These are phyloP conservation scores for Porites evermanni DNA, from an alignment of 92 coral and sea anemone species.

Conservation along the genomic window DNA sequence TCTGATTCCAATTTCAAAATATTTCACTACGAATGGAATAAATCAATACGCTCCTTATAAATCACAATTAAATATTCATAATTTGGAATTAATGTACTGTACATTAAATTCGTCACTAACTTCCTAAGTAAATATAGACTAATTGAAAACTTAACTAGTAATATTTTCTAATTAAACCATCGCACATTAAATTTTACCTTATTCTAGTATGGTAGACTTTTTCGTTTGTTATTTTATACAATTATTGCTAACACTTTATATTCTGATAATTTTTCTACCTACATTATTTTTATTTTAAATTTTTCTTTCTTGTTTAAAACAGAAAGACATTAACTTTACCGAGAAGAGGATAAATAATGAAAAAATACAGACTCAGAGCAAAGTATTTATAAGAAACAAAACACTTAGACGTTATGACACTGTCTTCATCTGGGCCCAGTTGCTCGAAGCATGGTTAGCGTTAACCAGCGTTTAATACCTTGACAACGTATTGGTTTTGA, in stretches of 20 bases:
- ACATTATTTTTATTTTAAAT: too few relatives aligned
- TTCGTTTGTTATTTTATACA: not conserved
- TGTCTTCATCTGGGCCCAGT: too few relatives aligned
- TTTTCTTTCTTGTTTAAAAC: not conserved
- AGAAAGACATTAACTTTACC: not conserved
- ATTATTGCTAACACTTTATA: not conserved
- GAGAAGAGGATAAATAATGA: too few relatives aligned
- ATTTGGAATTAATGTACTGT: not conserved
- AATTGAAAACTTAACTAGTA: not conserved
- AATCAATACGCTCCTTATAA: not conserved
- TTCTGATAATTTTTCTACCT: not conserved
- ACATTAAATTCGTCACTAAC: not conserved
- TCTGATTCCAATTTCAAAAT: slow-evolving; percentile 1
- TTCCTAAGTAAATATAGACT: not conserved
- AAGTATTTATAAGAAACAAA: too few relatives aligned
- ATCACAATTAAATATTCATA: not conserved
- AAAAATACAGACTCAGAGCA: not conserved
- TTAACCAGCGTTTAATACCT: too few relatives aligned
- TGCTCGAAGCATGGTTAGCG: too few relatives aligned
- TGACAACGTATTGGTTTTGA: too few relatives aligned
- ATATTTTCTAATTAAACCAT: not conserved
- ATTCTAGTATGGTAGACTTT: not conserved
- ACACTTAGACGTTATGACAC: too few relatives aligned
- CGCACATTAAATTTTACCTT: not conserved
- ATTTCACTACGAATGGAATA: not conserved